phyloP scores from a whole-genome alignment of 1,140 invertebrate genomes.

The Drosophila azteca region DNA sequence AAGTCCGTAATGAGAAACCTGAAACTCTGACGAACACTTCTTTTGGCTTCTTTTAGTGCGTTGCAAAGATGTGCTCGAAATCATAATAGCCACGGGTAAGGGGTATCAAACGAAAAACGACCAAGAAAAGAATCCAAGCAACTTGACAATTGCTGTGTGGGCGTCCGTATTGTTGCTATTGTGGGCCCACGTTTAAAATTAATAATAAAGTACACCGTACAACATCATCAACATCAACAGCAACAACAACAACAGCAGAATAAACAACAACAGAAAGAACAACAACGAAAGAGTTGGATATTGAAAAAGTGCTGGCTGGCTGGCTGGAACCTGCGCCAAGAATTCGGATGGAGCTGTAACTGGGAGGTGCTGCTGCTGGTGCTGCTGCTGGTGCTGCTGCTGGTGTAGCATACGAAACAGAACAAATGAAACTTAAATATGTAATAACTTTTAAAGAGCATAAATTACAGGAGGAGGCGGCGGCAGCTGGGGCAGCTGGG shows the following conservation, averaged over 20 bases:
- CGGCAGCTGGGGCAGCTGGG: neutral
- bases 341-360: constrained; percentile 42
- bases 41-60: too few species aligned
- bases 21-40: too few species aligned
- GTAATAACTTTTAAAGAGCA: constrained; percentile 54
- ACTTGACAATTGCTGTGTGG: constrained; percentile 77
- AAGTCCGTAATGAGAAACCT: too few species aligned
- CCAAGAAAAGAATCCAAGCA: constrained; percentile 59
- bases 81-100: too few species aligned
- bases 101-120: constrained; percentile 4
- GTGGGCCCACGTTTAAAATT: constrained; percentile 70
- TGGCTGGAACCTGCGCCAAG: constrained; percentile 38
- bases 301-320: constrained; percentile 45
- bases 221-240: constrained; percentile 30
- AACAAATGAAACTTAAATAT: constrained; percentile 53
- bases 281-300: constrained; percentile 59
- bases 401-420: constrained; percentile 34
- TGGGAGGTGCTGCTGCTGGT: neutral
- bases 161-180: constrained; percentile 64
- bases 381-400: constrained; percentile 24
- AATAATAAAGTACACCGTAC: constrained; percentile 74
- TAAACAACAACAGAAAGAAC: neutral
- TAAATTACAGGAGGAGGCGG: constrained; percentile 3
- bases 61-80: too few species aligned
- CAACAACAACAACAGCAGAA: constrained; percentile 6